Evolutionary conservation across 2,888 invertebrate species (phyloP), one percentile per base, ranked within the genome.

Genomic region (Schrankia costaestrigalis): DNA sequence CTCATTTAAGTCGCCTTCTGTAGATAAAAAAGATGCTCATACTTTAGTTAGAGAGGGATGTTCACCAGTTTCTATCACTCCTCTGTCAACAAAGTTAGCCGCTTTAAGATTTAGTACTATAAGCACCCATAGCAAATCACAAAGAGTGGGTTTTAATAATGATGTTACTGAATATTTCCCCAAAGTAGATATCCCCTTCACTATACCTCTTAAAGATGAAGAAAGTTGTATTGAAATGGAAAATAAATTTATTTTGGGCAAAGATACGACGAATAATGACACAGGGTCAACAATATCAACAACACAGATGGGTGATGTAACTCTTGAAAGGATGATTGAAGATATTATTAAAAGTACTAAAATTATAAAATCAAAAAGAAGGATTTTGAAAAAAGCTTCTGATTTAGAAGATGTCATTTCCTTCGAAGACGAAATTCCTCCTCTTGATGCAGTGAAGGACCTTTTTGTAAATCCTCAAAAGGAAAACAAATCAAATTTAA

Each of bases 321-420:
- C 89, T 7, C 68, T 91, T 25, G 91, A 91, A 58, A 87, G 79
- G 70, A 89, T 91, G 76, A 91, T 91, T 24, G 90, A 91, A 58
- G 91, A 90, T 39, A 90, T 91, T 33, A 82, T 91, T 43, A 91
- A 91, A 47, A 90, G 89, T 42, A 90, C 90, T 1, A 85, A 86
- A 56, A 85, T 86, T 31, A 76, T 85, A 0, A 89, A 88, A 70
- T 78, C 76, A 17, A 80, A 71, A 57, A 58, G 78, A 62, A 71
- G 77, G 40, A 76, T 81, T 38, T 35, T 84, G n/a, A 76, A 77
- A 6, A 71, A 74, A 31, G 46, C 60, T 26, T 35, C 55, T 10
- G 57, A 63, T 19, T 25, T 54, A 13, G 55, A 62, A 35, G 41
- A 50, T 10, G 44, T 47, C 11, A 45, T 41, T n/a, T n/a, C n/a